Base-by-base conservation (phyloP, 1,140 invertebrate genomes). In the Monochamus saltuarius region DNA sequence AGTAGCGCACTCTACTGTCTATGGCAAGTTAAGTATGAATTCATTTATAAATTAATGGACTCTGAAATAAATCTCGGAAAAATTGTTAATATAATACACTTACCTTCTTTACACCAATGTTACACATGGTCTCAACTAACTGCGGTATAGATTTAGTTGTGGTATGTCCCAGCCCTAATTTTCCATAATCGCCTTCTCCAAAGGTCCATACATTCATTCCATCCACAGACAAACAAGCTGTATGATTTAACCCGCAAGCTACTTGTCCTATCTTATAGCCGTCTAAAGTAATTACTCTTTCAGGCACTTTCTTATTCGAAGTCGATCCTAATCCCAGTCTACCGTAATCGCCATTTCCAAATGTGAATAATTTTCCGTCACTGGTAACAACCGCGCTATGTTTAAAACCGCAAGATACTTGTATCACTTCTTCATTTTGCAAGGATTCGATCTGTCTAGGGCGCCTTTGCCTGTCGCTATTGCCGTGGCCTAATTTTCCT, bases 341-440 rank as follows among this genome's bases (percentile, higher is more conserved):
- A 2, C 87, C 87, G 73, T 84, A 86, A 71, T 87, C 85, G 36
- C 85, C 84, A 75, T 85, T 85, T 9, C 87, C 87, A 77, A 88
- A 88, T 0, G 84, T 87, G 67, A 81, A 87, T 6, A 88, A 75
- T 69, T 85, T 83, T 2, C 87, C 87, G 75, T 85, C 83, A 10
- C 78, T 75, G 22, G 85, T 86, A 4, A 88, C 82, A 22, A 86
- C 85, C 13, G 85, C 86, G 72, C 83, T 85, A 68, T 88, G 87
- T 73, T 87, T 87, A 72, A 85, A 87, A 14, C 87, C 87, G 75
- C 85, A 86, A 1, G 85, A 78, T 19, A 87, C 77, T 78, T 86
- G 72, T n/a, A 85, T 73, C 16, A 87, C 80, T 68, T 86, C 83
- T 69, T 86, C 83, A 52, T 81, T 80, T 68, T 85, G 83, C 1